Conservation (phyloP, 1,140 invertebrate species). For the Centruroides vittatus region DNA sequence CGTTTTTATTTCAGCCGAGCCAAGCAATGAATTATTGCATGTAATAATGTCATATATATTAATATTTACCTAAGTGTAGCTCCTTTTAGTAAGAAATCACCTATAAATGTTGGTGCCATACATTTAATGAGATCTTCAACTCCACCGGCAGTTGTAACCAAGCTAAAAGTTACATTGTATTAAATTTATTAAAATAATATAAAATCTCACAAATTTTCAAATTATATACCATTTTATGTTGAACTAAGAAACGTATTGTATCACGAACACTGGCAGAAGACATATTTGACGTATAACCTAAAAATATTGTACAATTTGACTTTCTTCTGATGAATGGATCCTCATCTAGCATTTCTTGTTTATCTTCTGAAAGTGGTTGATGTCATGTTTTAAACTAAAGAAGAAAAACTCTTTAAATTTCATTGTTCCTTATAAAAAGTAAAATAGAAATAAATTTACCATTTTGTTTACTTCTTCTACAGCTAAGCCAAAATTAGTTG, state of each 20-base stretch:
- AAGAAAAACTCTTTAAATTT: no score
- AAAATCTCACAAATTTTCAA: not conserved
- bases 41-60: no score
- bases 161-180: constrained; percentile 33
- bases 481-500: constrained; percentile 82
- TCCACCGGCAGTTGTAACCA: constrained; percentile 95
- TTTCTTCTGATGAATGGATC: constrained; percentile 64
- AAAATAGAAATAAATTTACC: constrained; percentile 36
- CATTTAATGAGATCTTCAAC: constrained; percentile 99
- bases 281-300: constrained; percentile 97
- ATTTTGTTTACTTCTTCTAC: constrained; percentile 86
- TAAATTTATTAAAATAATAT: not conserved
- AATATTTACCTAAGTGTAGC: constrained; percentile 24
- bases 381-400: constrained; percentile 40
- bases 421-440: constrained; percentile 19
- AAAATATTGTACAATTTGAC: constrained; percentile 85
- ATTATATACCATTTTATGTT: constrained; percentile 58
- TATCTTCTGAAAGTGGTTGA: constrained; percentile 44
- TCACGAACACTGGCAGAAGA: constrained; percentile 89
- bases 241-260: constrained; percentile 70
- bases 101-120: constrained; percentile 81
- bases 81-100: constrained; percentile 72
- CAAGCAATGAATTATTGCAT: no score
- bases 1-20: no score
- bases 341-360: constrained; percentile 44